Evolutionary conservation across 2,797 vertebrate genomes (phyloP), one percentile per base, ranked within the genome.

Genomic region (Lithobates sylvaticus): DNA sequence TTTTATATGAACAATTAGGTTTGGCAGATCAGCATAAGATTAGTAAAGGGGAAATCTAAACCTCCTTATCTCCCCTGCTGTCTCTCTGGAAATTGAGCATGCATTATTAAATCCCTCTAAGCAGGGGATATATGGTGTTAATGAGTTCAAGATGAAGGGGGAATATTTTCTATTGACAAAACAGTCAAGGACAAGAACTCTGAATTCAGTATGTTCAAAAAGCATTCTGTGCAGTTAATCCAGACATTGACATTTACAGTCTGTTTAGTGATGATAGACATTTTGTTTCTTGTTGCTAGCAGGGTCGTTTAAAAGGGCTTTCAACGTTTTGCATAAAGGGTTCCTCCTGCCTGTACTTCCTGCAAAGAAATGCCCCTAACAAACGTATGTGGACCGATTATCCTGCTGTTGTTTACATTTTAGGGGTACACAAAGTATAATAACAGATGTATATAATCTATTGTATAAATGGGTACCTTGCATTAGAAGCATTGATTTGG

Each of bases 81-180:
- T 87, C 68, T 77, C 67, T 78, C 75, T 87, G 75, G 85, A 87
- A 87, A 83, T 74, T 73, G 75, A 74, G 61, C 67, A 76, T 87
- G 75, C 81, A 87, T 87, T 87, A 87, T 87, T 87, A 87, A 87
- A 78, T 78, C 39, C 32, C 58, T 82, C 74, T 26, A 39, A 39
- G 85, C 85, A 74, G 85, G 85, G 80, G 75, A 75, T 68, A 13
- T 27, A 69, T 74, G 29, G 80, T 73, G 80, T 87, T 87, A 83
- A 87, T 87, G 85, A 87, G 80, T 54, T 83, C 39, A 54, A 3
- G 15, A 42, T 83, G 27, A 61, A 73, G 23, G 15, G 74, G 68
- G 16, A 27, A 61, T 7, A 34, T 69, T 16, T 70, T 10, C 44
- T 50, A 27, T 34, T 61, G 54, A 82, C 58, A 27, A 42, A 70